Evolutionary conservation across 1,140 invertebrate genomes (phyloP), one percentile per base, ranked within the genome.

Genomic region (Vanessa tameamea): DNA sequence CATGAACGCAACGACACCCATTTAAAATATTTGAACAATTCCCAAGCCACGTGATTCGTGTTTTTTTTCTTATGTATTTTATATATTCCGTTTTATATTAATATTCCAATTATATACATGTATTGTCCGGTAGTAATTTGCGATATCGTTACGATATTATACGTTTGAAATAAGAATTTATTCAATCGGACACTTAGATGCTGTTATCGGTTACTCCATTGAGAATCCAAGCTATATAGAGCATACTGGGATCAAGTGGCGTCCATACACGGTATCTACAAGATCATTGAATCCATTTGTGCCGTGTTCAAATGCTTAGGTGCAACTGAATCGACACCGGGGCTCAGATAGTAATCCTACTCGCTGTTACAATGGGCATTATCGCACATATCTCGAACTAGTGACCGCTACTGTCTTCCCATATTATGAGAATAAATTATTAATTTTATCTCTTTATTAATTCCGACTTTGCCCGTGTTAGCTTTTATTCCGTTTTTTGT

Each of bases 281-380:
- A 78, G 81, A 82, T 82, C 81, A 82, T 77, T 77, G 76, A 78
- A 82, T 78, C 78, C 75, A 80, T 80, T 82, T 80, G 78, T 78
- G 78, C 73, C 77, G 75, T 78, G 71, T 82, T 75, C 75, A 68
- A 75, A 78, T 76, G 76, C 70, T 75, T 75, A 81, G 74, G 74
- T 80, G 72, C 75, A 64, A 78, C 68, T 71, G 71, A 78, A 80
- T 80, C 75, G 81, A 80, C 78, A 77, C 71, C 64, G 50, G 65
- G 68, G 76, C 65, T 73, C 74, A 66, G 75, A 78, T 77, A 79
- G 70, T 78, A 77, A 74, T 78, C 76, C 78, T 75, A 71, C 68
- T 78, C 73, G 64, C 20, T 78, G 59, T 77, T 72, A 75, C 76
- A 76, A 69, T 76, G 61, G 75, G 64, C 64, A 73, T 69, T 81